Conservation (phyloP, 2,797 vertebrate species). For the Ataeniobius toweri region DNA sequence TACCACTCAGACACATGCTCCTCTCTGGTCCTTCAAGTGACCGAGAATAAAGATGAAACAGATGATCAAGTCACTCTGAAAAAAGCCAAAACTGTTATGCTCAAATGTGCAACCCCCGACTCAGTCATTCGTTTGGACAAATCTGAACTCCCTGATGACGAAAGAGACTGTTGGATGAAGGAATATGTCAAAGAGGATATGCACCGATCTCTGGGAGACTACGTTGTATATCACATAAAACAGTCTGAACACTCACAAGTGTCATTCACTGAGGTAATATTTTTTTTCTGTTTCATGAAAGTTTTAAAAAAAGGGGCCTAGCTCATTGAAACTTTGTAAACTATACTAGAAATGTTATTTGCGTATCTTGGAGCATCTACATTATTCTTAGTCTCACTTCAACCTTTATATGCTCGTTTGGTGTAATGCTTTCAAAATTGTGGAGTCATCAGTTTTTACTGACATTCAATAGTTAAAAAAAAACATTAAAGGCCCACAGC, state of each 20-base stretch:
- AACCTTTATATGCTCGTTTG: not conserved
- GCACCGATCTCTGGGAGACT: conserved; percentile 83
- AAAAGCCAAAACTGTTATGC: conserved; percentile 77
- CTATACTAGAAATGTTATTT: not conserved
- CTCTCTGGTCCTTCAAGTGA: conserved; percentile 85
- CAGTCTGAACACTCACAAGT: not conserved
- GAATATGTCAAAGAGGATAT: conserved; percentile 78
- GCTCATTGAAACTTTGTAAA: not conserved
- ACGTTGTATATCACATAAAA: conserved; percentile 71
- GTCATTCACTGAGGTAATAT: conserved; percentile 85
- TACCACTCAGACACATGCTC: conserved; percentile 88
- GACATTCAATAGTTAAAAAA: not conserved
- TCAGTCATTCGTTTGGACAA: conserved; percentile 81
- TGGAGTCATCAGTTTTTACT: not conserved
- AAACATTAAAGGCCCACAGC: not conserved
- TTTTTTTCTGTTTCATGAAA: not conserved
- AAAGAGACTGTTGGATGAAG: conserved; percentile 43
- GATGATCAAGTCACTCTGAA: conserved; percentile 49
- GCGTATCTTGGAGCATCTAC: not conserved
- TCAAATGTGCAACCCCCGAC: conserved; percentile 89
- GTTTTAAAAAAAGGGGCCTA: not conserved
- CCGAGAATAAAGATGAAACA: conserved; percentile 47
- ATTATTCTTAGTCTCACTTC: not conserved
- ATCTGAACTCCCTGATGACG: conserved; percentile 48
- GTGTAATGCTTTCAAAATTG: not conserved